Evolutionary conservation across 1,140 invertebrate species (phyloP).

Genomic region (Uloborus diversus): DNA sequence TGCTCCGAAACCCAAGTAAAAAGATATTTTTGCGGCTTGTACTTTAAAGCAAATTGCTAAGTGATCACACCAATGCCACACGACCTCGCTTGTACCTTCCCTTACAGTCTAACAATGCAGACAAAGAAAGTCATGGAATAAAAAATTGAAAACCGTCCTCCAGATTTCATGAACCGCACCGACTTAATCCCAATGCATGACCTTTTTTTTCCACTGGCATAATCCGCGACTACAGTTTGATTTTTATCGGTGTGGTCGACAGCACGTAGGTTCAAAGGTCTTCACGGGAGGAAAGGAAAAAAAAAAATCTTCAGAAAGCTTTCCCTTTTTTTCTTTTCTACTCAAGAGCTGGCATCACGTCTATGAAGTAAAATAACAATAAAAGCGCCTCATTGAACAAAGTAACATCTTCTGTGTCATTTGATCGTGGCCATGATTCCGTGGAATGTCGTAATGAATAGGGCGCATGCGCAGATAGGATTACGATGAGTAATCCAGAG

Average conservation of each 20-base stretch:
- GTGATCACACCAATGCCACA: too few relatives aligned
- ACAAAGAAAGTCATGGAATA: background rate
- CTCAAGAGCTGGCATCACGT: background rate
- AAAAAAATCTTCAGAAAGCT: background rate
- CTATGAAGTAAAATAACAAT: background rate
- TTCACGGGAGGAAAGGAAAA: background rate
- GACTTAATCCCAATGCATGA: background rate
- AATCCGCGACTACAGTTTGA: background rate
- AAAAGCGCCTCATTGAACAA: background rate
- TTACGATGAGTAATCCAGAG: too few relatives aligned
- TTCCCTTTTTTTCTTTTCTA: too few relatives aligned
- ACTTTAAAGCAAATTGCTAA: background rate
- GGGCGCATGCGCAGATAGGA: too few relatives aligned
- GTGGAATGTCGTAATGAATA: too few relatives aligned
- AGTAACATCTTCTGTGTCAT: conserved; percentile 39
- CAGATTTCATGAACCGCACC: background rate
- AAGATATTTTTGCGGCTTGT: background rate
- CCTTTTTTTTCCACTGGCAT: background rate
- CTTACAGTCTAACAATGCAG: background rate
- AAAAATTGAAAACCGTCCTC: background rate
- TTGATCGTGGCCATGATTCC: too few relatives aligned
- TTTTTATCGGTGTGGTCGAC: conserved; percentile 10
- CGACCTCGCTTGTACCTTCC: background rate
- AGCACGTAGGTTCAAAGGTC: background rate
- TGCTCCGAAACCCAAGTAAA: background rate